Evolutionary conservation across 2,113 vertebrate genomes (phyloP).

Genomic region (Aptenodytes forsteri): DNA sequence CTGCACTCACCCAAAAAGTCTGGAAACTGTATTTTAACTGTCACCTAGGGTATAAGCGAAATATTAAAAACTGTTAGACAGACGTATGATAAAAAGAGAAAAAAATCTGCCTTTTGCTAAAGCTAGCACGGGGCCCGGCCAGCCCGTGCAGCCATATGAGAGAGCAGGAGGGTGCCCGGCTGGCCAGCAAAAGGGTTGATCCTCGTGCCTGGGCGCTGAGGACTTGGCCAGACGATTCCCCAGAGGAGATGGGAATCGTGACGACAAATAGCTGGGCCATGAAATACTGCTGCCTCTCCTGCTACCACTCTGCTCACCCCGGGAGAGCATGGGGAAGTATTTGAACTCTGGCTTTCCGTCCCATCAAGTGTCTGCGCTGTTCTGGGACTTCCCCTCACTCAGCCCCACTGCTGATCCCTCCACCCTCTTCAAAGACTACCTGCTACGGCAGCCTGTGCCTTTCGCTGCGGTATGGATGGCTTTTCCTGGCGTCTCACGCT

Average conservation of each 20-base stretch:
- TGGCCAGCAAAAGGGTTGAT: neutral
- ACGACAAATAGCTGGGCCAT: rapidly evolving
- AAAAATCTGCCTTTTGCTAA: neutral
- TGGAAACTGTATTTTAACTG: neutral
- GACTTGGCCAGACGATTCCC: neutral
- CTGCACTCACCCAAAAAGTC: neutral
- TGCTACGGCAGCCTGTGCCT: neutral
- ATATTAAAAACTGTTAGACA: neutral
- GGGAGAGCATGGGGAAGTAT: rapidly evolving
- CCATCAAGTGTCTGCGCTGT: no score
- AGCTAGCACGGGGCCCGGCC: neutral
- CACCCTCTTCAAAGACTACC: neutral
- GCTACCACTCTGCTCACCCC: neutral
- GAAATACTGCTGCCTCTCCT: neutral
- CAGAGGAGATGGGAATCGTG: neutral
- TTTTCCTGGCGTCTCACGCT: no score
- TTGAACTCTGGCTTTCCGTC: neutral
- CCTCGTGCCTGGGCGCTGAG: rapidly evolving
- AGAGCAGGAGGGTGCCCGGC: neutral
- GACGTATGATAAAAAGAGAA: neutral
- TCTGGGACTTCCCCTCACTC: neutral
- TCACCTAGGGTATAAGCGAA: neutral
- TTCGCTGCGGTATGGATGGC: rapidly evolving
- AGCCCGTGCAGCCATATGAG: neutral
- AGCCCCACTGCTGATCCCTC: neutral